phyloP scores from a whole-genome alignment of 2,888 invertebrate genomes.

The Microctonus hyperodae region DNA sequence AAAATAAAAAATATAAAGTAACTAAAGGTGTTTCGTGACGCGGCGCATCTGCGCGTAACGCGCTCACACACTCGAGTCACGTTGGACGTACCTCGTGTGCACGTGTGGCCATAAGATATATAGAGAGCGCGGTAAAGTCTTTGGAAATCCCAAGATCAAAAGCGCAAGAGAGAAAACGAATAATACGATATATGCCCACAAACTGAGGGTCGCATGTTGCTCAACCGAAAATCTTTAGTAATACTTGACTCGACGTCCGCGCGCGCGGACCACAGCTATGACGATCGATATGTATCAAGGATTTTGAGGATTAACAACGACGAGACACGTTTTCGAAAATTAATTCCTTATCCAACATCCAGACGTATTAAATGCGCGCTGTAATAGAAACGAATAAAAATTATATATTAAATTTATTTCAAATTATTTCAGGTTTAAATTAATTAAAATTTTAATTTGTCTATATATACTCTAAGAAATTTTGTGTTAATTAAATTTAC shows the following conservation, averaged over 20 bases:
- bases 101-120: constrained; percentile 1
- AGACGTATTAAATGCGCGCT: background rate
- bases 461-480: no score
- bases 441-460: no score
- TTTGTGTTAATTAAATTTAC: background rate
- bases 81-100: constrained; percentile 14
- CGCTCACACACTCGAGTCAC: constrained; percentile 13
- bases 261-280: background rate
- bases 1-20: constrained; percentile 1
- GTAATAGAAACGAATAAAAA: no score
- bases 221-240: constrained; percentile 25
- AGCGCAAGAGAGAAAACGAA: background rate
- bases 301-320: constrained; percentile 18
- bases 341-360: background rate
- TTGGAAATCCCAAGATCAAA: background rate
- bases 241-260: constrained; percentile 8
- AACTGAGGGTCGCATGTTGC: constrained; percentile 2
- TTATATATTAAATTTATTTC: no score
- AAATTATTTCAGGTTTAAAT: no score
- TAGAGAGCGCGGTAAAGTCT: background rate
- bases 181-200: background rate
- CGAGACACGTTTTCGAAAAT: background rate
- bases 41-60: constrained; percentile 15
- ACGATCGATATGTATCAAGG: constrained; percentile 21
- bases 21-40: constrained; percentile 2